Evolutionary conservation across 2,888 invertebrate species (phyloP).

Genomic region (Megastigmus dorsalis): DNA sequence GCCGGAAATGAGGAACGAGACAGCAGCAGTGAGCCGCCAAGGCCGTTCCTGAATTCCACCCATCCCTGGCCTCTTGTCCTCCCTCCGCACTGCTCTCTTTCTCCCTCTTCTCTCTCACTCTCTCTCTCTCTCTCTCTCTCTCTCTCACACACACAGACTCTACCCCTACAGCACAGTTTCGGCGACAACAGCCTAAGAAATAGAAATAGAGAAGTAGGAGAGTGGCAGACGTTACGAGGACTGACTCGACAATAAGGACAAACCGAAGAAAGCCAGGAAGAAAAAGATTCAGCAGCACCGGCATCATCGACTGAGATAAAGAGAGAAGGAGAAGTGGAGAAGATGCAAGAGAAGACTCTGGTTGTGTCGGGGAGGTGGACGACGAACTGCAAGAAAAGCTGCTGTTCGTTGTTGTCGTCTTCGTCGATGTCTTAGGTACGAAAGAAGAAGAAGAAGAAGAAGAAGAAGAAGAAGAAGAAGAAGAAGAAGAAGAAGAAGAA

Average conservation of each 20-base stretch:
- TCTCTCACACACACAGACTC: no score
- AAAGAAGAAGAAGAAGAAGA: not conserved
- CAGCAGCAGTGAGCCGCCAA: not conserved
- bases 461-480: not conserved
- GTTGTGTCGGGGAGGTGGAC: slow-evolving; percentile 23
- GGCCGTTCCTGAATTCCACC: no score
- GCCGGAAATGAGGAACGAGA: slow-evolving; percentile 30
- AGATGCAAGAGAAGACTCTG: slow-evolving; percentile 40
- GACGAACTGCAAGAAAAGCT: not conserved
- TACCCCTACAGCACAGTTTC: no score
- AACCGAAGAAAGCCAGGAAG: no score
- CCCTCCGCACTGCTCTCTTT: no score
- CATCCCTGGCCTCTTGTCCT: no score
- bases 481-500: no score
- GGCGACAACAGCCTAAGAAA: not conserved
- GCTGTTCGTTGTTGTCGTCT: no score
- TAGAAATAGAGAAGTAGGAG: not conserved
- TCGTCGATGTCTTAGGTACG: not conserved
- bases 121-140: no score
- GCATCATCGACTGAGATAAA: no score
- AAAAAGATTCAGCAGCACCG: no score
- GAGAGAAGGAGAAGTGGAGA: not conserved
- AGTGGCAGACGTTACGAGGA: not conserved
- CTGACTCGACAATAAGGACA: not conserved
- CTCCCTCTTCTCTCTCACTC: no score